Evolutionary conservation across 1,140 invertebrate species (phyloP).

Genomic region (Penaeus indicus): DNA sequence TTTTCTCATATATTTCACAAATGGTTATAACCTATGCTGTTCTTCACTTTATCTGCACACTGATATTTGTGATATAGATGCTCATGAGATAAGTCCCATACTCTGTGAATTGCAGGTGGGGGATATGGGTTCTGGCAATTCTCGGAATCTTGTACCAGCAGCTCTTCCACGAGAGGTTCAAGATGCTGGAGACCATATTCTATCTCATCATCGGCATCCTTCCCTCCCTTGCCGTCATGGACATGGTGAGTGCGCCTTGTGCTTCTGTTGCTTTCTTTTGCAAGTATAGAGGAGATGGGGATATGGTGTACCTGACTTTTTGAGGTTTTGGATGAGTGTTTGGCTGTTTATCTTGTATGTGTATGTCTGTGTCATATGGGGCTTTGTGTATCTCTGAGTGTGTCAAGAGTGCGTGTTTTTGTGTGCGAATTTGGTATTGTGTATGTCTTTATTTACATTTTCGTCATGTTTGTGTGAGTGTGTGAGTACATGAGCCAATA

Average conservation of each 20-base stretch:
- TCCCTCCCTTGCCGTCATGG: slow-evolving; percentile 77
- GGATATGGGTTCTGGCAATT: slow-evolving; percentile 86
- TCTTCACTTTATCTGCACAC: not conserved
- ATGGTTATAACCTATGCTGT: too few species aligned
- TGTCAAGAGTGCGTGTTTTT: too few species aligned
- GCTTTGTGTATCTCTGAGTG: too few species aligned
- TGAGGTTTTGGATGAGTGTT: too few species aligned
- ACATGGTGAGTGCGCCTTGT: slow-evolving; percentile 71
- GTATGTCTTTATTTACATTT: too few species aligned
- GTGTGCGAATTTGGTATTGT: too few species aligned
- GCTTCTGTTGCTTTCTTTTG: not conserved
- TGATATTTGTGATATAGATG: not conserved
- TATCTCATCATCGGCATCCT: slow-evolving; percentile 90
- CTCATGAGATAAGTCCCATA: not conserved
- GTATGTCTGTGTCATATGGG: too few species aligned
- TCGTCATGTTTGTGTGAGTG: too few species aligned
- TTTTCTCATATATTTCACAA: too few species aligned
- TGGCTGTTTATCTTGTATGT: too few species aligned
- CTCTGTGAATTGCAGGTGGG: slow-evolving; percentile 73
- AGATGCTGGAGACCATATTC: slow-evolving; percentile 90
- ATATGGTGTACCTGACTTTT: too few species aligned
- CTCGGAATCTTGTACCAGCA: slow-evolving; percentile 92
- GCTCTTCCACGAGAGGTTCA: slow-evolving; percentile 93
- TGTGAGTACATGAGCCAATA: too few species aligned
- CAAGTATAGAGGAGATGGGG: not conserved